phyloP scores from a whole-genome alignment of 1,140 invertebrate genomes.

The Caenorhabditis inopinata region DNA sequence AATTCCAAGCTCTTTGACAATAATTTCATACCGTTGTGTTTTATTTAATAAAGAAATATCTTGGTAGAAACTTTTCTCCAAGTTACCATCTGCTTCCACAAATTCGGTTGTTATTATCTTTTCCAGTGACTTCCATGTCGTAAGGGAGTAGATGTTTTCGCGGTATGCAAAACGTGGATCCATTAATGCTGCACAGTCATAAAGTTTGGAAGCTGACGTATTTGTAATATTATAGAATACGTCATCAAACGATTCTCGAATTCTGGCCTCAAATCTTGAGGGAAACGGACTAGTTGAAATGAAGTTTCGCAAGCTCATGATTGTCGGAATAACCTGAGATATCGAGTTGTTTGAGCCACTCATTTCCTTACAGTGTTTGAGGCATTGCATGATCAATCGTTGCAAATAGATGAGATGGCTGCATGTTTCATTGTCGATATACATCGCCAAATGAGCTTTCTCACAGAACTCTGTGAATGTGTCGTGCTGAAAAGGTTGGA shows the following conservation, averaged over 20 bases:
- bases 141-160: not conserved
- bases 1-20: not conserved
- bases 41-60: not conserved
- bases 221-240: not conserved
- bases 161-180: not conserved
- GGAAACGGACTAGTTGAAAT: not conserved
- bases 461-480: not conserved
- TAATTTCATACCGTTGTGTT: not conserved
- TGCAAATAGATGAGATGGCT: not conserved
- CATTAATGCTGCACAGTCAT: not conserved
- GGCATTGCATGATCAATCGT: not conserved
- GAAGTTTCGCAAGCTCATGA: not conserved
- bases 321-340: not conserved
- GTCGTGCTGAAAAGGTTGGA: not conserved
- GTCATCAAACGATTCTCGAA: not conserved
- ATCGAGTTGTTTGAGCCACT: not conserved
- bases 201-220: not conserved
- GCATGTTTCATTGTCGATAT: not conserved
- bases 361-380: not conserved
- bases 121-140: not conserved
- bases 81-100: not conserved
- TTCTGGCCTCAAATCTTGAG: not conserved
- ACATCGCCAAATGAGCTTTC: not conserved
- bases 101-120: not conserved
- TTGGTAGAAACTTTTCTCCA: not conserved